Conservation (phyloP, 2,113 vertebrate genomes). For the Garra rufa region DNA sequence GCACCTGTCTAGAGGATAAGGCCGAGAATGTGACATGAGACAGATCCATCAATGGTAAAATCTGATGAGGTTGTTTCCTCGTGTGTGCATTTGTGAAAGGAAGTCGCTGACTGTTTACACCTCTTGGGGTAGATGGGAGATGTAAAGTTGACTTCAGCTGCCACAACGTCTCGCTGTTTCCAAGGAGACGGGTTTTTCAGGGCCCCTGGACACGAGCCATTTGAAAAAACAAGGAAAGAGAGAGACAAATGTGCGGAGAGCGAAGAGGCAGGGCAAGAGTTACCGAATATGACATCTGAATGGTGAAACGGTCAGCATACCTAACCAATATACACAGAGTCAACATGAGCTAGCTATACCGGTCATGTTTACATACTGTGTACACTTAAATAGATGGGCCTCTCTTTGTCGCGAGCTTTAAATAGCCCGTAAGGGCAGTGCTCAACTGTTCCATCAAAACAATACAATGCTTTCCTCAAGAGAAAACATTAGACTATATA, state of each 20-base stretch:
- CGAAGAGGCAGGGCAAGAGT: slow-evolving; percentile 21
- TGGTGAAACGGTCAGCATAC: neutral
- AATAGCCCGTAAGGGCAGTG: slow-evolving; percentile 12
- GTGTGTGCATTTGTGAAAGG: neutral
- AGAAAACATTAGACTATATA: slow-evolving; percentile 28
- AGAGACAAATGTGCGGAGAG: slow-evolving; percentile 29
- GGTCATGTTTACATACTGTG: neutral
- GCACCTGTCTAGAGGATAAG: no score
- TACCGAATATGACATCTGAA: neutral
- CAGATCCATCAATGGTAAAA: neutral
- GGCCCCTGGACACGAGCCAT: slow-evolving; percentile 50
- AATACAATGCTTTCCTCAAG: slow-evolving; percentile 7
- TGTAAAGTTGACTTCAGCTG: slow-evolving; percentile 59
- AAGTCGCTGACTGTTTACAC: slow-evolving; percentile 35
- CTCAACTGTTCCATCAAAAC: slow-evolving; percentile 24
- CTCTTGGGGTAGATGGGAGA: slow-evolving; percentile 53
- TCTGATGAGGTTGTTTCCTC: neutral
- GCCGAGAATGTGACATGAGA: neutral
- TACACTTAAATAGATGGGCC: slow-evolving; percentile 2
- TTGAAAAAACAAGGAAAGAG: slow-evolving; percentile 31
- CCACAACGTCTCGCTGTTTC: slow-evolving; percentile 57
- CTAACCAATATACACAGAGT: neutral
- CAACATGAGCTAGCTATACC: neutral
- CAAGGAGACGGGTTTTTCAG: slow-evolving; percentile 60
- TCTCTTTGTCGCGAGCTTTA: neutral